Conservation (phyloP, 2,113 vertebrate species). For the Martes martes region DNA sequence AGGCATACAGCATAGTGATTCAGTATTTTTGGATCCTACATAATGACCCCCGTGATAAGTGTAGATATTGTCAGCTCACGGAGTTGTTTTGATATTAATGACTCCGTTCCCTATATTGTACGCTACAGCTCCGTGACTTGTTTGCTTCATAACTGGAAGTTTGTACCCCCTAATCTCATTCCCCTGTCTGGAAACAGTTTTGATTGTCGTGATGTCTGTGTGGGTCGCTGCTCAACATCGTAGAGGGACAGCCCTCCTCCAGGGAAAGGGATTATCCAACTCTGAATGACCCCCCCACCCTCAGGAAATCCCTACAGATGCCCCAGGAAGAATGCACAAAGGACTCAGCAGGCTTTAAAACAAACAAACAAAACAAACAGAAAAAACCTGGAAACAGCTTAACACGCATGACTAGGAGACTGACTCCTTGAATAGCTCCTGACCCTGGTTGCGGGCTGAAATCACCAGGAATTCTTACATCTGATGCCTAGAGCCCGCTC, state of each 20-base stretch:
- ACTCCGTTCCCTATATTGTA: no score
- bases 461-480: not conserved
- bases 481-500: not conserved
- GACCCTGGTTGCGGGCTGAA: not conserved
- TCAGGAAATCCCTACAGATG: not conserved
- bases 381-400: not conserved
- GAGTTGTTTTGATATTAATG: not conserved
- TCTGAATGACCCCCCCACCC: not conserved
- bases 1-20: not conserved
- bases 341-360: not conserved
- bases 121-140: not conserved
- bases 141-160: not conserved
- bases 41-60: not conserved
- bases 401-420: not conserved
- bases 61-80: accelerated
- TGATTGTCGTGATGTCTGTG: not conserved
- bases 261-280: not conserved
- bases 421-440: not conserved
- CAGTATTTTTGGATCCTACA: not conserved
- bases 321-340: not conserved
- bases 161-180: not conserved
- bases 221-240: accelerated
- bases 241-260: not conserved
- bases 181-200: not conserved
- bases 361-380: no score